phyloP scores from a whole-genome alignment of 2,113 vertebrate genomes.

The Leptodactylus fuscus region DNA sequence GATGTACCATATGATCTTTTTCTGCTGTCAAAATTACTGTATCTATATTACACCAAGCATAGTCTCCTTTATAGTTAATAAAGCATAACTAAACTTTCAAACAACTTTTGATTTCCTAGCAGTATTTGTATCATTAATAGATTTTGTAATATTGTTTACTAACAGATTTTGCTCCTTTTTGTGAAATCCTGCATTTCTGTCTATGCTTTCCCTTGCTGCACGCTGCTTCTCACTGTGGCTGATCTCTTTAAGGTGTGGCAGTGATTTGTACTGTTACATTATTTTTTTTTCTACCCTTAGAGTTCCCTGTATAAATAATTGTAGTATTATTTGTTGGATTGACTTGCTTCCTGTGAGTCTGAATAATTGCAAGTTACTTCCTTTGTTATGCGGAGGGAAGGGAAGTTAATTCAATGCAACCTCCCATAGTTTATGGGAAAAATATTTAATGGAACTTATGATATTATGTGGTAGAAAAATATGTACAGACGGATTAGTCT shows the following conservation, averaged over 20 bases:
- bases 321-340: conserved; percentile 44
- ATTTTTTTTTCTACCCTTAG: not conserved
- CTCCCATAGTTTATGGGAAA: conserved; percentile 6
- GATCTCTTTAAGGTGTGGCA: conserved; percentile 15
- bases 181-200: too few relatives aligned
- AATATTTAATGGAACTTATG: conserved; percentile 17
- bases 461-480: conserved; percentile 6
- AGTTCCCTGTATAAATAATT: conserved; percentile 47
- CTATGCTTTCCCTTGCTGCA: too few relatives aligned
- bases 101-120: too few relatives aligned
- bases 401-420: conserved; percentile 17
- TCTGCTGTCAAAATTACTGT: too few relatives aligned
- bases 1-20: too few relatives aligned
- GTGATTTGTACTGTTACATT: conserved; percentile 17
- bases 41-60: too few relatives aligned
- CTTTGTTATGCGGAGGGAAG: conserved; percentile 12
- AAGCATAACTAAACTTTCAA: too few relatives aligned
- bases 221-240: too few relatives aligned
- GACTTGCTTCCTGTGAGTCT: conserved; percentile 39
- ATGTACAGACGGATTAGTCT: not conserved
- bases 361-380: conserved; percentile 56
- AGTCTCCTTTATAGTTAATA: too few relatives aligned
- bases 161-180: too few relatives aligned
- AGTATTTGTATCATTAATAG: too few relatives aligned
- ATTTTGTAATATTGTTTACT: too few relatives aligned